A percentile compares a stretch with the other conserved stretches of the same genome.
These are phyloP conservation scores for Spinus pinus DNA, from an alignment of 2,797 vertebrate species.

Conservation along the genomic window DNA sequence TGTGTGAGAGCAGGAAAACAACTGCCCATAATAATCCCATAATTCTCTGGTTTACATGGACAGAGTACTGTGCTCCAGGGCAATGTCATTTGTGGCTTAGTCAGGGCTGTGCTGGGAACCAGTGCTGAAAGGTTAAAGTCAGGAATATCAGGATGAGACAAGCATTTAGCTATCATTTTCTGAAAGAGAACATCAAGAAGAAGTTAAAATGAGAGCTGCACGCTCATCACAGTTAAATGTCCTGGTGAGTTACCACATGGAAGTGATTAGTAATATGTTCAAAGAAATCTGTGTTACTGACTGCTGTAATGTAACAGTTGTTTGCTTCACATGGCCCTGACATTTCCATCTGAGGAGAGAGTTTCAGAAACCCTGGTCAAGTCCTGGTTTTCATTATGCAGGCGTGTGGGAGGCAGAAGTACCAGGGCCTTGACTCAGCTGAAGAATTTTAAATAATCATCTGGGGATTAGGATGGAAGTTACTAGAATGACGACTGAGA, in stretches of 20 bases:
- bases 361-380: conserved; percentile 31
- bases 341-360: conserved; percentile 22
- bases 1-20: not conserved
- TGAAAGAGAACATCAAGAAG: not conserved
- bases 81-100: not conserved
- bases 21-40: not conserved
- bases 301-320: not conserved
- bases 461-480: conserved; percentile 16
- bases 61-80: not conserved
- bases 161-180: not conserved
- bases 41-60: not conserved
- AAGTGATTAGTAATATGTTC: not conserved
- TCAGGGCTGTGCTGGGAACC: not conserved
- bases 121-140: not conserved
- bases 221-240: not conserved
- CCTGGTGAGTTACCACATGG: not conserved
- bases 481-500: not conserved
- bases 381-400: conserved; percentile 24
- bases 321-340: conserved; percentile 18
- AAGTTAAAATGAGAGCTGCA: not conserved
- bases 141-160: not conserved
- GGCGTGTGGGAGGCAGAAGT: not conserved
- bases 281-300: not conserved
- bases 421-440: conserved; percentile 29
- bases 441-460: conserved; percentile 28